Evolutionary conservation across 2,113 vertebrate species (phyloP), one percentile per base, ranked within the genome.

Genomic region (Falcunculus frontatus): DNA sequence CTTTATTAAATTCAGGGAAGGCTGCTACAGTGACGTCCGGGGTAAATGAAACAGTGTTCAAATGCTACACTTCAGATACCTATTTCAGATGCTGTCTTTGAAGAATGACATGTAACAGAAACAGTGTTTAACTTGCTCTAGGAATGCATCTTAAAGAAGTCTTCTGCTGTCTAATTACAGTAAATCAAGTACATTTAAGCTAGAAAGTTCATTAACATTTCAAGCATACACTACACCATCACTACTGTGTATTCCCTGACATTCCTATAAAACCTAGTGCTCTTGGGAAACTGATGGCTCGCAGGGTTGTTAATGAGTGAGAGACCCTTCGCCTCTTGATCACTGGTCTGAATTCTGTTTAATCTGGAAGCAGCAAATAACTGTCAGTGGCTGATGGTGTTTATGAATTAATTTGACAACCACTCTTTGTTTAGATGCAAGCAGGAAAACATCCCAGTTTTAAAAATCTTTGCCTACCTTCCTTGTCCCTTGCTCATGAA

Each of bases 121-220:
- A 89, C 46, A 82, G 49, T 80, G 30, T 77, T 92, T 92, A 89
- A 65, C 57, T 93, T 95, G 74, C 79, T 84, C 33, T 18, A 62
- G 90, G 62, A 91, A 76, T 1, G 11, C 37, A 69, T 81, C 57
- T 78, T 88, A 74, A 37, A 89, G 68, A 78, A 64, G 32, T 35
- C 46, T 87, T 89, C 65, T 84, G 50, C 90, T 92, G 52, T 68
- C 83, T 85, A 85, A 95, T 95, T 96, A 95, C 41, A 82, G 62
- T 65, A 91, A 74, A 37, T 69, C 49, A 89, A 87, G 80, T 44
- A 73, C 19, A 52, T 90, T 93, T 78, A 60, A 79, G 33, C 30
- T 74, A 86, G 72, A 77, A 90, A 88, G 82, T 47, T 94, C 72
- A 87, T 95, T 91, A 95, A 84, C 79, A 83, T 94, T 90, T 88